Evolutionary conservation across 2,113 vertebrate genomes (phyloP).

Genomic region (Protomyctophum bolini): DNA sequence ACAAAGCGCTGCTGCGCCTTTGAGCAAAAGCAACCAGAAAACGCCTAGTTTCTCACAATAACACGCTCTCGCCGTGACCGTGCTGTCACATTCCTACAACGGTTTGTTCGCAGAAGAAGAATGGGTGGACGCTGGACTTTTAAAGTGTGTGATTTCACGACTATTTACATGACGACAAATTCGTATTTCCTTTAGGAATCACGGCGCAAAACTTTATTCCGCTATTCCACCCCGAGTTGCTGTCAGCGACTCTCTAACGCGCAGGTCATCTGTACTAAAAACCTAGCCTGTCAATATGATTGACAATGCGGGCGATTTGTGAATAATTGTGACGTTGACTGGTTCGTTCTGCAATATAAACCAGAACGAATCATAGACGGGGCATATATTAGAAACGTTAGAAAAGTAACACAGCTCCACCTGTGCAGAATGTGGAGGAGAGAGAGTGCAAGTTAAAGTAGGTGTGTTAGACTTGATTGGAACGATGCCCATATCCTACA

Average conservation of each 20-base stretch:
- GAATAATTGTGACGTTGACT: neutral
- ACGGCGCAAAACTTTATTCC: neutral
- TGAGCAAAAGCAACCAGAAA: constrained; percentile 9
- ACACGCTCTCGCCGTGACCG: neutral
- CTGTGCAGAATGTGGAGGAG: too few species aligned
- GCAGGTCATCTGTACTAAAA: neutral
- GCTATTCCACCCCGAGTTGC: neutral
- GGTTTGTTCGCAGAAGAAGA: neutral
- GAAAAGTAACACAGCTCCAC: too few species aligned
- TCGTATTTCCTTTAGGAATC: neutral
- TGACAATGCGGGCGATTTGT: neutral
- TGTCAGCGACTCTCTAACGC: neutral
- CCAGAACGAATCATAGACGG: too few species aligned
- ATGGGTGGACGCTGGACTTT: neutral
- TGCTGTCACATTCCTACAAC: neutral
- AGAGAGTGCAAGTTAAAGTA: too few species aligned
- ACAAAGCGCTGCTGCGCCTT: constrained; percentile 37
- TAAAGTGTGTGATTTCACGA: neutral
- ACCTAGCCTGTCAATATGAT: neutral
- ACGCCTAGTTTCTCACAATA: constrained; percentile 36
- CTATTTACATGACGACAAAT: neutral
- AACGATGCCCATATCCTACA: neutral
- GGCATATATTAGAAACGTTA: neutral
- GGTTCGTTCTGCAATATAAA: neutral
- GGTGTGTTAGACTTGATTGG: too few species aligned